Conservation (phyloP, 2,888 invertebrate species). For the Lycocerus yunnanus region DNA sequence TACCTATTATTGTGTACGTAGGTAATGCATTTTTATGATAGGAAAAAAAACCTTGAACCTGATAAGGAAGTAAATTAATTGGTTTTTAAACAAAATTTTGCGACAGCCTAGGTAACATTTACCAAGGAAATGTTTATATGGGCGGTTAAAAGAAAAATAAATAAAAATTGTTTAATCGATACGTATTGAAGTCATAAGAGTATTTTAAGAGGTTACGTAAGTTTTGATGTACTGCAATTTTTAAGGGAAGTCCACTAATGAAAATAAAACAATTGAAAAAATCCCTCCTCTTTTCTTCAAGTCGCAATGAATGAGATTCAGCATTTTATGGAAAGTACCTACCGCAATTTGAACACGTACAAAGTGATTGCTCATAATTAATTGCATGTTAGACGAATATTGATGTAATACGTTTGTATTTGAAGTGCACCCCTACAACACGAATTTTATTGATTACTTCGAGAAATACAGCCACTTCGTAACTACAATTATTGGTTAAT, state of each 20-base stretch:
- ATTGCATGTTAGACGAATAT: background rate
- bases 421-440: background rate
- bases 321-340: background rate
- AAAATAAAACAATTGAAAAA: background rate
- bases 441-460: background rate
- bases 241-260: background rate
- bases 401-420: background rate
- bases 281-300: background rate
- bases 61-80: background rate
- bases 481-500: background rate
- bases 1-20: too few species aligned
- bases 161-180: background rate
- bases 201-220: background rate
- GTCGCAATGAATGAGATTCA: background rate
- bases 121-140: too few species aligned
- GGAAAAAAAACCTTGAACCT: background rate
- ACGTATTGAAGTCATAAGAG: background rate
- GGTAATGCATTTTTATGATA: background rate
- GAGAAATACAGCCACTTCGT: background rate
- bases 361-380: background rate
- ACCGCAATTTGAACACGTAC: background rate
- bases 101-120: background rate
- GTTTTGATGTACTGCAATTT: background rate
- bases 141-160: background rate
- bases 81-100: too few species aligned